Evolutionary conservation across 2,888 invertebrate genomes (phyloP).

Genomic region (Sthenelais limicola): DNA sequence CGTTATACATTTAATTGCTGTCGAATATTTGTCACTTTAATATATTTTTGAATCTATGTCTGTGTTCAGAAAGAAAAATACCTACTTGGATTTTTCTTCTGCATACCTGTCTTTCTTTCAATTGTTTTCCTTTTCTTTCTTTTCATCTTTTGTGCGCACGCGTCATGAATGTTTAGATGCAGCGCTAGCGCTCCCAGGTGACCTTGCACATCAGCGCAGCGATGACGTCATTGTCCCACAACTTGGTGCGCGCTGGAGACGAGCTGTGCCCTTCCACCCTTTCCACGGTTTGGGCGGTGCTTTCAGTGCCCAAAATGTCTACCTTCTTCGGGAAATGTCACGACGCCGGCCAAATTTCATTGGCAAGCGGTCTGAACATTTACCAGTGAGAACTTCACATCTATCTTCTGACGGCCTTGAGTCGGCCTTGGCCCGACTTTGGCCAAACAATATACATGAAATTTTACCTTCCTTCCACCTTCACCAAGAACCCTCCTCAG

Average conservation of each 20-base stretch:
- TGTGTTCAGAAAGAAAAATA: no score
- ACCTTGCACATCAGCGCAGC: conserved; percentile 32
- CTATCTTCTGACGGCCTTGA: conserved; percentile 2
- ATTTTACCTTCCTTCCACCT: conserved; percentile 20
- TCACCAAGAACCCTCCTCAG: conserved; percentile 18
- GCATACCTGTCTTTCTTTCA: no score
- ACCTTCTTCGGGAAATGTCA: conserved; percentile 36
- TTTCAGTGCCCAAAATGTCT: conserved; percentile 17
- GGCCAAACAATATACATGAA: conserved; percentile 10
- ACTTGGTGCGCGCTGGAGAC: conserved; percentile 30
- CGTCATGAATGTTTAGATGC: conserved; percentile 36
- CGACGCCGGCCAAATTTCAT: conserved; percentile 40
- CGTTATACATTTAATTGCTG: no score
- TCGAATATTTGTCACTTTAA: no score
- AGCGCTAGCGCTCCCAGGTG: conserved; percentile 35
- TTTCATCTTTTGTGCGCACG: conserved; percentile 34
- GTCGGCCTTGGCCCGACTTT: conserved; percentile 11
- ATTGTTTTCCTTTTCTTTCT: no score
- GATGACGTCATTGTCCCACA: conserved; percentile 34
- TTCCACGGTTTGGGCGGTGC: conserved; percentile 41
- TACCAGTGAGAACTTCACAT: background rate
- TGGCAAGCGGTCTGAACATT: conserved; percentile 33
- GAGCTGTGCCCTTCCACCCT: conserved; percentile 39
- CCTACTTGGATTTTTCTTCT: no score
- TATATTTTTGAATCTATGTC: no score